A percentile compares a stretch with the other conserved stretches of the same genome.
These are phyloP conservation scores for Idaea biselata DNA, from an alignment of 2,888 invertebrate species.

Conservation along the genomic window DNA sequence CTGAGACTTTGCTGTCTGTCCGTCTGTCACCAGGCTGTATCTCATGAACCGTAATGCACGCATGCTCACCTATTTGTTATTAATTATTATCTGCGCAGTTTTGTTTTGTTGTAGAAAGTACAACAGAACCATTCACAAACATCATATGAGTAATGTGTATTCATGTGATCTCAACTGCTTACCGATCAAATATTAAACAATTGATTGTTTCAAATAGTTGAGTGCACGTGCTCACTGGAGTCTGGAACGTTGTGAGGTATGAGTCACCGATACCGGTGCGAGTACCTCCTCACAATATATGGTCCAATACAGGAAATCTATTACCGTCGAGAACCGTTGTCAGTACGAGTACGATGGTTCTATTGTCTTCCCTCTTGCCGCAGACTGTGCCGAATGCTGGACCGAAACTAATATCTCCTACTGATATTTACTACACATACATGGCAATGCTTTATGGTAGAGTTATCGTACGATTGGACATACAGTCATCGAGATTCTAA, in stretches of 20 bases:
- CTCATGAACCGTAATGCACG: too few species aligned
- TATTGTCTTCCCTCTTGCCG: conserved; percentile 36
- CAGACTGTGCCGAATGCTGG: conserved; percentile 33
- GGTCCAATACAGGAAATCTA: conserved; percentile 38
- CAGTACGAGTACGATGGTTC: conserved; percentile 30
- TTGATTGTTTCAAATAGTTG: conserved; percentile 12
- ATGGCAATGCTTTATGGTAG: conserved; percentile 9
- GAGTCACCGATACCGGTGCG: conserved; percentile 40
- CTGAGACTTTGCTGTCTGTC: too few species aligned
- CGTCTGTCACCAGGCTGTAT: too few species aligned
- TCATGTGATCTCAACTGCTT: not conserved
- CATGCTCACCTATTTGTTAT: conserved; percentile 14
- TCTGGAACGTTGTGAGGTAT: conserved; percentile 31
- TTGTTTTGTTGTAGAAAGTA: not conserved
- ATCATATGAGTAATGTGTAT: not conserved
- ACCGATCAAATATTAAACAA: not conserved
- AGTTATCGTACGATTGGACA: conserved; percentile 22
- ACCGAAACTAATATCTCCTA: conserved; percentile 26
- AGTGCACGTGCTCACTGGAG: conserved; percentile 35
- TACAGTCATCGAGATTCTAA: not conserved
- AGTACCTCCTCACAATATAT: conserved; percentile 43
- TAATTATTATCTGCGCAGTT: conserved; percentile 11
- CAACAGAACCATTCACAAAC: not conserved
- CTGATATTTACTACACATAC: conserved; percentile 18
- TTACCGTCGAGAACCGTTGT: conserved; percentile 34